These are phyloP conservation scores for Caenorhabditis virilis DNA, from an alignment of 2,888 invertebrate species.

Conservation along the genomic window DNA sequence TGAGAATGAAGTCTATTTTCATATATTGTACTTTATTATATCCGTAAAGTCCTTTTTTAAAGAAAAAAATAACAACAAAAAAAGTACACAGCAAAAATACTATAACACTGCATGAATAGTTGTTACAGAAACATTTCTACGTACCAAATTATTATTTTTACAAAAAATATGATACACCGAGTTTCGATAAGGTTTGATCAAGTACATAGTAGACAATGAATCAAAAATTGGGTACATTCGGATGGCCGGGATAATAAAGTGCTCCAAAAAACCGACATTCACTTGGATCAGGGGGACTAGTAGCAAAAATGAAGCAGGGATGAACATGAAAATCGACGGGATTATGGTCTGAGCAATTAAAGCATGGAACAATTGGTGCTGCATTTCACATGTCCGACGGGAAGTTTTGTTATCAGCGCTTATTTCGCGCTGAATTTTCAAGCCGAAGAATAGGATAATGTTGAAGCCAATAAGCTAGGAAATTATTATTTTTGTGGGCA, in stretches of 20 bases:
- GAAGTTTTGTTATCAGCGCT: no score
- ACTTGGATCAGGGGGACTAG: neutral
- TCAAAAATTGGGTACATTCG: slow-evolving; percentile 21
- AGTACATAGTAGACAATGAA: slow-evolving; percentile 14
- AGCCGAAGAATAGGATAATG: neutral
- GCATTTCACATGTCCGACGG: neutral
- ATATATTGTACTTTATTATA: no score
- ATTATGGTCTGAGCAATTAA: slow-evolving; percentile 1
- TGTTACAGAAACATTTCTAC: no score
- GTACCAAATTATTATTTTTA: no score
- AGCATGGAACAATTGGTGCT: slow-evolving; percentile 3
- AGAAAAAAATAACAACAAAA: no score
- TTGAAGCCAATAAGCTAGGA: neutral
- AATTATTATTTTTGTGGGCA: no score
- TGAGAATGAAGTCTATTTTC: no score
- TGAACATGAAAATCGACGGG: neutral
- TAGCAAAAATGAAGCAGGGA: neutral
- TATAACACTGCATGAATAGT: no score
- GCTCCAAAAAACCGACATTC: neutral
- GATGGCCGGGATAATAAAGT: neutral
- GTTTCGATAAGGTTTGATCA: slow-evolving; percentile 20
- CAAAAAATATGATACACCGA: no score
- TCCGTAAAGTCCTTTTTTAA: no score
- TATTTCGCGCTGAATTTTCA: neutral
- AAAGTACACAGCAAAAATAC: no score